Percentiles rank a stretch among this genome's conserved stretches.
Evolutionary conservation across 2,888 invertebrate species (phyloP).

Genomic region (Macrosoma leucophasiata): DNA sequence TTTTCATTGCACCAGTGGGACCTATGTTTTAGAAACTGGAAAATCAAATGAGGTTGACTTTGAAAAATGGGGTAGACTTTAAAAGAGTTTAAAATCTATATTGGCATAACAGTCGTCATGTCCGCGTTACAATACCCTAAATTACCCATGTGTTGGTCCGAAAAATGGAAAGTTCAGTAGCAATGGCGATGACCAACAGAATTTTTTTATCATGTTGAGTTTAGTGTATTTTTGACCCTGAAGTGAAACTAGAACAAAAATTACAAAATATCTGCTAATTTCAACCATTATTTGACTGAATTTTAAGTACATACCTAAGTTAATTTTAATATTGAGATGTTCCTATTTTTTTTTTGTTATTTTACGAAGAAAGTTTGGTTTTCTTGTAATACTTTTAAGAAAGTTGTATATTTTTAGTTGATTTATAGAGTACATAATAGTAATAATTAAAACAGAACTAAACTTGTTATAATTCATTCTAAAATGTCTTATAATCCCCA

Average conservation of each 20-base stretch:
- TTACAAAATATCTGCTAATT: background rate
- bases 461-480: no score
- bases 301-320: conserved; percentile 11
- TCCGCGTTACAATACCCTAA: conserved; percentile 3
- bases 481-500: no score
- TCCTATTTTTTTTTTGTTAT: no score
- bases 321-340: no score
- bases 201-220: no score
- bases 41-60: conserved; percentile 10
- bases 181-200: no score
- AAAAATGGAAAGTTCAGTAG: conserved; percentile 17
- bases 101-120: conserved; percentile 15
- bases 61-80: conserved; percentile 10
- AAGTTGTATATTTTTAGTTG: no score
- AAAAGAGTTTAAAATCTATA: conserved; percentile 10
- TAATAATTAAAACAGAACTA: no score
- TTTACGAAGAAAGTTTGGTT: no score
- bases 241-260: background rate
- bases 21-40: conserved; percentile 7
- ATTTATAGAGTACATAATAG: no score
- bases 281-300: conserved; percentile 4
- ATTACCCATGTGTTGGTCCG: conserved; percentile 12
- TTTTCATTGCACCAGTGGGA: conserved; percentile 7
- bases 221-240: background rate
- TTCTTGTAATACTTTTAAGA: no score